Conservation (phyloP, 1,140 invertebrate genomes). For the Calliphora vicina region DNA sequence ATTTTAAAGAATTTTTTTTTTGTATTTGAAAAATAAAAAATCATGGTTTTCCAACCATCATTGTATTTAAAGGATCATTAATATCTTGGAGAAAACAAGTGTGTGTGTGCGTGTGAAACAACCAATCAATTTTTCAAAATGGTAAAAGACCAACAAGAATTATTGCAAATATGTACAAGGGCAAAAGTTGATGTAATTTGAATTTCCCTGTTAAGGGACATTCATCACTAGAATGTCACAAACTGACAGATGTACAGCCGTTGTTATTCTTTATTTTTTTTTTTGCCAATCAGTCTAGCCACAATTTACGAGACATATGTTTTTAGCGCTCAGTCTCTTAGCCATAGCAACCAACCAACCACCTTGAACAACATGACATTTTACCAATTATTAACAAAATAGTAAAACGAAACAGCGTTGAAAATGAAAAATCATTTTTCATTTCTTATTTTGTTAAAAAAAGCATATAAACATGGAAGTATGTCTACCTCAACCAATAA, state of each 20-base stretch:
- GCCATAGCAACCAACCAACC: neutral
- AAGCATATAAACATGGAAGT: neutral
- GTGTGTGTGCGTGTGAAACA: neutral
- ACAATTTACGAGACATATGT: conserved; percentile 31
- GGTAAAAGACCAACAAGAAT: neutral
- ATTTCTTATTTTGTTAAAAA: conserved; percentile 7
- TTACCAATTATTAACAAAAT: conserved; percentile 23
- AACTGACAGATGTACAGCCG: conserved; percentile 20
- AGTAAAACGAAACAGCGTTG: neutral
- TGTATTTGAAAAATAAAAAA: no score
- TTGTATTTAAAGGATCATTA: neutral
- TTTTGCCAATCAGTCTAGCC: conserved; percentile 19
- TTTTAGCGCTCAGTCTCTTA: neutral
- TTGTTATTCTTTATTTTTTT: neutral
- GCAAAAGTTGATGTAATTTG: conserved; percentile 3
- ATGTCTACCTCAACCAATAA: neutral
- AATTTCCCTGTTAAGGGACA: conserved; percentile 9
- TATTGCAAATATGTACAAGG: neutral
- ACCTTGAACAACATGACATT: conserved; percentile 10
- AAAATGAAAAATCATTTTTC: conserved; percentile 29
- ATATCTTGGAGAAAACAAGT: neutral
- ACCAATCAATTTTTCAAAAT: conserved; percentile 8
- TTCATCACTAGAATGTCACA: conserved; percentile 29
- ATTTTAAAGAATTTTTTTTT: no score
- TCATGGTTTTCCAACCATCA: no score